Base-by-base conservation (phyloP, 1,140 invertebrate species). In the Ectropis grisescens region DNA sequence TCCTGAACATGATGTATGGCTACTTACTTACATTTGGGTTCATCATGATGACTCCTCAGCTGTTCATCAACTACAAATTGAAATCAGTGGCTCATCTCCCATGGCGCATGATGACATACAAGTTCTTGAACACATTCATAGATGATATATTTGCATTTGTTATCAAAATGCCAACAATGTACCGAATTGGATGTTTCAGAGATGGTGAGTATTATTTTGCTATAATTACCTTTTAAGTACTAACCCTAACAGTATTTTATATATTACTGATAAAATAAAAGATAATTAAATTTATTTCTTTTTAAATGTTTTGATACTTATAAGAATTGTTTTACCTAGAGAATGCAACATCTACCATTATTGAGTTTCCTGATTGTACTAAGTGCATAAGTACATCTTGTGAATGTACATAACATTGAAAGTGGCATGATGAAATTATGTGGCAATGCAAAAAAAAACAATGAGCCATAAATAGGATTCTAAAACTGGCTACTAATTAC, bases 91-190 rank as follows among this genome's bases (percentile, higher is more conserved):
- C 98, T 6, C 98, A 99, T 85, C 84, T 99, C 41, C 98, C 98
- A 2, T 99, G 98, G 97, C 86, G 98, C 34, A 99, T 99, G 97
- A 90, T 99, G 87, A 97, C 96, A 8, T 99, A 99, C 67, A 99
- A 99, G 86, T 98, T 98, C 70, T 87, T 99, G n/a, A 99, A 99
- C 74, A 99, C 98, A 1, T 99, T 99, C 68, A 99, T 99, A 61
- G 98, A 99, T 84, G 98, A 99, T 82, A 96, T 99, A 50, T 99
- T 99, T 86, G 98, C 98, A 37, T 99, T 99, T 87, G 95, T 99
- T 36, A 99, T 99, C 45, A 98, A 98, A 84, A 99, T 99, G 97
- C 98, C 98, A 22, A 98, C 94, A 1, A 91, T 99, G 86, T 99
- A 99, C 68, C 85, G 93, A 41, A 68, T 95, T 41, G 97, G 97